Evolutionary conservation across 2,888 invertebrate genomes (phyloP), one percentile per base, ranked within the genome.

Genomic region (Lottia gigantea): DNA sequence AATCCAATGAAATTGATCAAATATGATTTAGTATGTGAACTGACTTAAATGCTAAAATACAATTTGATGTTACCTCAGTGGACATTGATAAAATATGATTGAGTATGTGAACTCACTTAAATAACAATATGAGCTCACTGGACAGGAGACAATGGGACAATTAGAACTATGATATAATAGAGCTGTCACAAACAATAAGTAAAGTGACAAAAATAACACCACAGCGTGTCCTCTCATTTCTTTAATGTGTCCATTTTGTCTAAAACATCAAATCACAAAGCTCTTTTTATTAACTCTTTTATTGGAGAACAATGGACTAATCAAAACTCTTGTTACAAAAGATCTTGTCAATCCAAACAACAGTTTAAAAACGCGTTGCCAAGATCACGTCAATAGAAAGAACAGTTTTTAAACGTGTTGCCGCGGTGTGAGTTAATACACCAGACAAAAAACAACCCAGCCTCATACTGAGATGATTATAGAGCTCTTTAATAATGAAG

Each of bases 311-410:
- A 55, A 55, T 55, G 14, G 55, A 23, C 55, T 23, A 55, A 55
- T 55, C 55, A 55, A 55, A 55, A 55, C 19, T 55, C 55, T 23
- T 19, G 19, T 55, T 55, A 55, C 55, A 55, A 55, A 55, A 55
- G 55, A 19, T 55, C 55, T 55, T 12, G 19, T 55, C 19, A 23
- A 55, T 23, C 19, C 23, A 23, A 14, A 55, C 55, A 55, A 55
- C 55, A 23, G 19, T 55, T 55, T 40, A 40, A 40, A 40, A 40
- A 40, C 40, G 40, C 11, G 40, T 40, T 40, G 40, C 11, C 8
- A 11, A 40, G 40, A 40, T 40, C 8, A 11, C 40, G 40, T 40
- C 40, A 40, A 40, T 40, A 40, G 40, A 40, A 40, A 40, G 0
- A 40, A 40, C 40, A 40, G 40, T 40, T 40, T 40, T 40, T 40